phyloP scores from a whole-genome alignment of 2,113 vertebrate genomes.

The Prochilodus magdalenae region DNA sequence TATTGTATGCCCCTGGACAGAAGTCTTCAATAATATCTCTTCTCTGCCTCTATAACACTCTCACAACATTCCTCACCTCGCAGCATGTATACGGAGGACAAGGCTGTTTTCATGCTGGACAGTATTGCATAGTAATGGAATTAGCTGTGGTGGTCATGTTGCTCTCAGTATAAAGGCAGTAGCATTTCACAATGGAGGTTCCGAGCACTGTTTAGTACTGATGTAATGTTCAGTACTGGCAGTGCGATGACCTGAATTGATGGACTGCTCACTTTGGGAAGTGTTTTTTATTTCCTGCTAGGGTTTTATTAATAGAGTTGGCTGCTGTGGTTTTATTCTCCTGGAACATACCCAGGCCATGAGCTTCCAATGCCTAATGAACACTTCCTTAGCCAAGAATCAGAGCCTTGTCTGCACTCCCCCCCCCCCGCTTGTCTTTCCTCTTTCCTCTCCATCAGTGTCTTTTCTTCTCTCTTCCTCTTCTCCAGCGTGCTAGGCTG shows the following conservation, averaged over 20 bases:
- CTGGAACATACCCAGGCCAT: conserved; percentile 16
- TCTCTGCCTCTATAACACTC: neutral
- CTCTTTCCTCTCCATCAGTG: conserved; percentile 47
- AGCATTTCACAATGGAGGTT: neutral
- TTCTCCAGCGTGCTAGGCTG: conserved; percentile 31
- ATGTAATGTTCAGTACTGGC: neutral
- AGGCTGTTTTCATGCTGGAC: no score
- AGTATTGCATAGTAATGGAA: neutral
- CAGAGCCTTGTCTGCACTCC: conserved; percentile 40
- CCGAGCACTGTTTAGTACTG: neutral
- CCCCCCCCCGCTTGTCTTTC: conserved; percentile 18
- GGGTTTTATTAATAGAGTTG: conserved; percentile 34
- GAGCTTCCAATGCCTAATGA: conserved; percentile 33
- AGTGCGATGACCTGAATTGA: conserved; percentile 12
- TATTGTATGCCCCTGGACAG: neutral
- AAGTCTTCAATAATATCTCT: neutral
- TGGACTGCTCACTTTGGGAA: conserved; percentile 20
- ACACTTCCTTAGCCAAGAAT: conserved; percentile 40
- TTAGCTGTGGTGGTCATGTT: neutral
- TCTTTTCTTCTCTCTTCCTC: conserved; percentile 40
- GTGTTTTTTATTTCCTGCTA: conserved; percentile 30
- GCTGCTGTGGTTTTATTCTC: conserved; percentile 34
- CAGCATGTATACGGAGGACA: neutral
- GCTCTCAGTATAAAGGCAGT: neutral
- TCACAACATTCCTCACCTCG: neutral